phyloP scores from a whole-genome alignment of 2,797 vertebrate species.

The Urosaurus nigricauda region DNA sequence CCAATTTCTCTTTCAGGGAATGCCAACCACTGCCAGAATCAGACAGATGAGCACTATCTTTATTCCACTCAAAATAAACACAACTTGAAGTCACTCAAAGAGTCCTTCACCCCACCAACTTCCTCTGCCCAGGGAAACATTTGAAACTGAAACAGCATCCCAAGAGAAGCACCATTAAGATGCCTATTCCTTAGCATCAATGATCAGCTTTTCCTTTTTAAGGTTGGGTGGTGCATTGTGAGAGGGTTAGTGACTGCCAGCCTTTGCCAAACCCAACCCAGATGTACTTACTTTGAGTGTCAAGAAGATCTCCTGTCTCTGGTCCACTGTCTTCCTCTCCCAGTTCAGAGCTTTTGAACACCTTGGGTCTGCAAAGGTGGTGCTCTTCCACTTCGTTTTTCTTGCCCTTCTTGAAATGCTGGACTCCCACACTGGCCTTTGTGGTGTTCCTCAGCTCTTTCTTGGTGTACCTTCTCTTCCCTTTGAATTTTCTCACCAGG shows the following conservation, averaged over 20 bases:
- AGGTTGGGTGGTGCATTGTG: neutral
- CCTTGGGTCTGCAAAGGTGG: neutral
- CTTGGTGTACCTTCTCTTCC: conserved; percentile 37
- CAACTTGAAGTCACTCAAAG: neutral
- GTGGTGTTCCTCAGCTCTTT: neutral
- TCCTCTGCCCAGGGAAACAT: neutral
- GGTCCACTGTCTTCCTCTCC: conserved; percentile 38
- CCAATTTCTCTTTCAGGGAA: neutral
- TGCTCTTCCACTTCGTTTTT: neutral
- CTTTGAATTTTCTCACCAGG: conserved; percentile 46
- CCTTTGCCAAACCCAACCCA: neutral
- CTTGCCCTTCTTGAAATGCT: neutral
- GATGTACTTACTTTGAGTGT: conserved; percentile 61
- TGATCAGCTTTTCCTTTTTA: neutral
- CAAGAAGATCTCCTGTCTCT: conserved; percentile 18
- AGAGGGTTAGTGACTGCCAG: neutral
- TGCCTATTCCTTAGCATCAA: neutral
- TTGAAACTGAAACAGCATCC: neutral
- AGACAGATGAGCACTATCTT: neutral
- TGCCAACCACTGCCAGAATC: neutral
- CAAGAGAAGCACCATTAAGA: neutral
- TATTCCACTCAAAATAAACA: no score
- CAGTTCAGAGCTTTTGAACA: neutral
- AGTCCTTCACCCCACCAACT: conserved; percentile 4
- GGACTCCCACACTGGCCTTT: neutral